Conservation (phyloP, 2,888 invertebrate species). For the Tenthredo mesomela region DNA sequence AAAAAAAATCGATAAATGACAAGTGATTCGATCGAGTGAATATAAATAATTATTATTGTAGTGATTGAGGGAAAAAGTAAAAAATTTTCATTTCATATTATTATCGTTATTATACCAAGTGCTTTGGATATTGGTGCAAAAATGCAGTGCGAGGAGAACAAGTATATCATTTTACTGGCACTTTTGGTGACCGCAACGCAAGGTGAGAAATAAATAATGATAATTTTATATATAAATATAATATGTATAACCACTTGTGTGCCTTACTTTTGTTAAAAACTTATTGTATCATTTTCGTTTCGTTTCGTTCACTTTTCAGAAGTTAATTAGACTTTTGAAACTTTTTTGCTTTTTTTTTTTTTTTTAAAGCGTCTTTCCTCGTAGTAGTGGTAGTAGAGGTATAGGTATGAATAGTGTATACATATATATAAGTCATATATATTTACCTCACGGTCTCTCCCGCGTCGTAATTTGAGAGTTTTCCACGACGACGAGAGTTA, state of each 20-base stretch:
- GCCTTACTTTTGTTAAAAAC: background rate
- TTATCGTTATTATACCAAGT: constrained; percentile 8
- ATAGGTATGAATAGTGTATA: too few species aligned
- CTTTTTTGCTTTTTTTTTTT: background rate
- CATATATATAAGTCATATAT: too few species aligned
- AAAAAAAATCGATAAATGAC: constrained; percentile 4
- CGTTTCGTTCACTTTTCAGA: background rate
- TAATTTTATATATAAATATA: background rate
- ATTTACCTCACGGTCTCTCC: background rate
- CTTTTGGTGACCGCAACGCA: constrained; percentile 55
- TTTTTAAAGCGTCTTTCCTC: background rate
- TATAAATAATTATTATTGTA: constrained; percentile 11
- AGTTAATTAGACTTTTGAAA: constrained; percentile 4
- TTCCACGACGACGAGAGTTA: background rate
- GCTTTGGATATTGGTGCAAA: constrained; percentile 63
- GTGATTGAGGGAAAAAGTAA: background rate
- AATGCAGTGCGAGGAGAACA: constrained; percentile 61
- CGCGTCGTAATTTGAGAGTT: constrained; percentile 2
- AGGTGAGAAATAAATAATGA: constrained; percentile 14
- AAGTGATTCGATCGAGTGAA: constrained; percentile 7
- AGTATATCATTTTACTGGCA: constrained; percentile 59
- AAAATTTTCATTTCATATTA: background rate
- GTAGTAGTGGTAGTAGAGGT: too few species aligned
- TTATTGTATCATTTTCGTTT: background rate
- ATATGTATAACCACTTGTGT: background rate